Evolutionary conservation across 2,888 invertebrate genomes (phyloP), one percentile per base, ranked within the genome.

Genomic region (Achlya flavicornis): DNA sequence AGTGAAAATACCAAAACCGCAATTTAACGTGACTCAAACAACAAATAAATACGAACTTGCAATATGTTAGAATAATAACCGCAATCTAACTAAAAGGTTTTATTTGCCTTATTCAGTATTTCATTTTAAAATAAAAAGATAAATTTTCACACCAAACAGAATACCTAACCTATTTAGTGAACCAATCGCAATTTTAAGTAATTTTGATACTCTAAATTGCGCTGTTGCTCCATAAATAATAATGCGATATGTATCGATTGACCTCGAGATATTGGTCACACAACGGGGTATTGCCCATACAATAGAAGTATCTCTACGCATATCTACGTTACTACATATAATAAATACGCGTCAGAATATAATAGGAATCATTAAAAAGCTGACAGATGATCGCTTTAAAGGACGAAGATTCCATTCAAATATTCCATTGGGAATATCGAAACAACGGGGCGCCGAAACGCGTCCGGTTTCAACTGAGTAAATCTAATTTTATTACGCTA

Each of bases 401-500:
- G 53, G 53, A 53, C 53, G 53, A 53, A 67, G 68, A 66, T 75
- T 77, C 74, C 68, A 79, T 76, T 76, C 76, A 76, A 80, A 80
- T 83, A 78, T 81, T 77, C 76, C 80, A 79, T 81, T 74, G 81
- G 80, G 83, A 80, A 83, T 84, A 85, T n/a, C 79, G 75, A 81
- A 85, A 87, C 86, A 87, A 86, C 78, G 76, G 75, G 73, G 76
- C 78, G 77, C 71, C 75, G 79, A 78, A 84, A 83, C 73, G 79
- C 85, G 80, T 80, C 85, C 84, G 76, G 83, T 80, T 79, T 79
- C 81, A 72, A 80, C 79, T 82, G 84, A 85, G 85, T 87, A 87
- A 90, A 90, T 89, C 88, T 89, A 87, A 91, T 91, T 92, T 91
- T 91, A 91, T 90, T 86, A 89, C 88, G 86, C 89, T 90, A 91